These are phyloP conservation scores for Stigmatopora nigra DNA, from an alignment of 2,113 vertebrate genomes.

Conservation along the genomic window DNA sequence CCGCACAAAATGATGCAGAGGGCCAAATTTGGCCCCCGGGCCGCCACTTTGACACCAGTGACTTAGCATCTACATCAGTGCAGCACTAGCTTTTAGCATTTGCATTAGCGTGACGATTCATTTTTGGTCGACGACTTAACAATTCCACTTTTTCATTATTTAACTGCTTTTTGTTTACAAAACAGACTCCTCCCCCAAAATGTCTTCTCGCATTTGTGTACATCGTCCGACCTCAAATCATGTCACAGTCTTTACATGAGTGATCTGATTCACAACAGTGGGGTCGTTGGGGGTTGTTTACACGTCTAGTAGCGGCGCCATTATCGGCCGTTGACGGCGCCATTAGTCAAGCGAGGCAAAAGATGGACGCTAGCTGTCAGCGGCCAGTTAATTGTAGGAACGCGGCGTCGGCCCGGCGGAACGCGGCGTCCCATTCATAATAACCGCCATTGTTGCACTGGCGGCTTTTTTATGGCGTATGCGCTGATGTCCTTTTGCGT, in stretches of 20 bases:
- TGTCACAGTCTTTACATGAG: conserved; percentile 32
- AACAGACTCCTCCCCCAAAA: not conserved
- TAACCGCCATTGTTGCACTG: conserved; percentile 59
- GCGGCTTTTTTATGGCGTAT: conserved; percentile 22
- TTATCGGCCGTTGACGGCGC: conserved; percentile 90
- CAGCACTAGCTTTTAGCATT: not conserved
- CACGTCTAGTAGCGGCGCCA: conserved; percentile 72
- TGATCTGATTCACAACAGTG: conserved; percentile 62
- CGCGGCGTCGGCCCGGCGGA: conserved; percentile 67
- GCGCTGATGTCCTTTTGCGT: not conserved
- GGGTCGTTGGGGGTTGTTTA: conserved; percentile 56
- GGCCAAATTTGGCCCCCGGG: too few relatives aligned
- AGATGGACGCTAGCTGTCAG: conserved; percentile 94
- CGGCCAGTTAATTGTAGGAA: conserved; percentile 90
- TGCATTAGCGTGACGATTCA: not conserved
- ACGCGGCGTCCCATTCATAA: conserved; percentile 77
- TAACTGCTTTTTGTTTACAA: not conserved
- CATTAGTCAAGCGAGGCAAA: conserved; percentile 87
- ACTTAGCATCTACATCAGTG: too few relatives aligned
- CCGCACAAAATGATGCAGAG: too few relatives aligned
- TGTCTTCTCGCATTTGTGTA: not conserved
- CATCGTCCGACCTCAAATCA: conserved; percentile 50
- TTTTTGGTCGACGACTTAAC: too few relatives aligned
- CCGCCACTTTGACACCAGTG: too few relatives aligned
- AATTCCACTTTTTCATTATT: too few relatives aligned